Base-by-base conservation (phyloP, 1,140 invertebrate species). In the Ruditapes philippinarum region DNA sequence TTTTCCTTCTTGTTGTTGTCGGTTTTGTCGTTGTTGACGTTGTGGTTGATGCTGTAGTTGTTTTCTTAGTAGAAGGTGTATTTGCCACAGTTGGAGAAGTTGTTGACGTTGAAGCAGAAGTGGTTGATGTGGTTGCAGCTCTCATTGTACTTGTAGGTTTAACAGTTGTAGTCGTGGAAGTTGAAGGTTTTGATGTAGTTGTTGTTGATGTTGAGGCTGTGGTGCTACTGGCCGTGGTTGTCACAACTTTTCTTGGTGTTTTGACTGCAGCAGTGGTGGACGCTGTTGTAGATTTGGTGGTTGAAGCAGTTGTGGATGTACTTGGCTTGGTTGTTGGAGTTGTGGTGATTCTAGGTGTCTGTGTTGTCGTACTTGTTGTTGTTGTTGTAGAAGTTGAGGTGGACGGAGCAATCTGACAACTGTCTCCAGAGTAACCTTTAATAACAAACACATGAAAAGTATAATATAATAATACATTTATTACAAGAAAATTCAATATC, bases 381-480 rank as follows among this genome's bases (percentile, higher is more conserved):
- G 36, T 49, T 70, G 81, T 42, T 31, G 60, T 42, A 31, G 62
- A 14, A 33, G 38, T 68, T 42, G 81, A 45, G 9, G 81, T 65
- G 0, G 57, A 70, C 12, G 65, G 81, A 5, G 17, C 81, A 31
- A 62, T 40, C 45, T 83, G 38, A 51, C 81, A 83, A 14, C 38
- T 25, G 14, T 42, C 62, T 25, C 81, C 81, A 9, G 11, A 49
- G 62, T 83, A 83, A 70, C 62, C 81, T 83, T 22, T 7, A 83
- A 25, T 1, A 38, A 42, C n/a, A n/a, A 40, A 11, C 40, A 45
- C n/a, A 1, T 4, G n/a, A 76, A 76, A 42, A 11, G 14, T 28
- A 45, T 17, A 0, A 40, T 19, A 73, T 25, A 14, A 38, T 22
- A 73, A 17, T 73, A 19, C 25, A 73, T 57, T 49, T 49, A 7